These are phyloP conservation scores for Drosophila monieri DNA, from an alignment of 2,888 invertebrate genomes.

Conservation along the genomic window DNA sequence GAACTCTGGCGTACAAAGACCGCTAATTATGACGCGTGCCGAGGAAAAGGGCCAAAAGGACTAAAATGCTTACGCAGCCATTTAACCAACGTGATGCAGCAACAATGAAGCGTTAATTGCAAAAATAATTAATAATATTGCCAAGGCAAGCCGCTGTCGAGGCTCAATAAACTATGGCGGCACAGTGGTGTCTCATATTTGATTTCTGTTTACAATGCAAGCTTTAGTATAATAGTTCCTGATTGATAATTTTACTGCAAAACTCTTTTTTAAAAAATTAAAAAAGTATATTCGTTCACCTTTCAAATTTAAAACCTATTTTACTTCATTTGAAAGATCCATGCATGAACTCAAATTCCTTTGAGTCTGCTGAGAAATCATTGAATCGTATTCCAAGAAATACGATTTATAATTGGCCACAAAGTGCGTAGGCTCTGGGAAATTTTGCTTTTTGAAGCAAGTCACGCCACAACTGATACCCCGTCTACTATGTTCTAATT, in stretches of 20 bases:
- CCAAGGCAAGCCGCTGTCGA: slow-evolving; percentile 13
- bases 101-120: slow-evolving; percentile 74
- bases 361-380: not conserved
- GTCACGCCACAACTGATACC: not conserved
- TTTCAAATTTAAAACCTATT: too few species aligned
- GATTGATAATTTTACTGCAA: too few species aligned
- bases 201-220: not conserved
- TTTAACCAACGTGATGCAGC: slow-evolving; percentile 68
- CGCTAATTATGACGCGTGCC: slow-evolving; percentile 71
- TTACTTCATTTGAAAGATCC: not conserved
- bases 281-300: too few species aligned
- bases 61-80: slow-evolving; percentile 44
- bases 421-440: not conserved
- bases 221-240: not conserved
- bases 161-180: slow-evolving; percentile 25
- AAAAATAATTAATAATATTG: slow-evolving; percentile 74
- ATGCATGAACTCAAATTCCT: not conserved
- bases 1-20: slow-evolving; percentile 53
- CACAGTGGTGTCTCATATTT: slow-evolving; percentile 11
- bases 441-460: not conserved
- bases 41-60: slow-evolving; percentile 21
- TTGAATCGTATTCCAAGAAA: not conserved
- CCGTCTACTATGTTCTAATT: slow-evolving; percentile 17
- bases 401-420: not conserved
- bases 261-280: too few species aligned